phyloP scores from a whole-genome alignment of 2,888 invertebrate species.

The Drosophila borealis region DNA sequence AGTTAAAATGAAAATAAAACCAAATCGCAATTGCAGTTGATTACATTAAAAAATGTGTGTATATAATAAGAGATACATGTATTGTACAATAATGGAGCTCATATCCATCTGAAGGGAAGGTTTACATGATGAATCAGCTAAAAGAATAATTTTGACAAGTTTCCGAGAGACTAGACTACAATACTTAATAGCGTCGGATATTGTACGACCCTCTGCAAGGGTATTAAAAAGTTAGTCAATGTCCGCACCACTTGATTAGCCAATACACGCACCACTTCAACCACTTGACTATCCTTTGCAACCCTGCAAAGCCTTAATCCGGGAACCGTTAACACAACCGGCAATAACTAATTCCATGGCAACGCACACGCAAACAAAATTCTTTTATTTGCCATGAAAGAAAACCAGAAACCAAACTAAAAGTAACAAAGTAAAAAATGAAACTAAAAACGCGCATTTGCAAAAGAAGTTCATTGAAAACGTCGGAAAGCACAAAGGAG shows the following conservation, averaged over 20 bases:
- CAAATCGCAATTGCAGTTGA: too few relatives aligned
- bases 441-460: slow-evolving; percentile 92
- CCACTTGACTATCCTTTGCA: slow-evolving; percentile 13
- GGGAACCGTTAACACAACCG: slow-evolving; percentile 7
- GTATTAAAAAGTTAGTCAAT: slow-evolving; percentile 8
- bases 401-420: background rate
- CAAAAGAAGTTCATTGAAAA: slow-evolving; percentile 88
- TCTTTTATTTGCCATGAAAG: background rate
- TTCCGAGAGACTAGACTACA: too few relatives aligned
- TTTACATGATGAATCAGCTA: too few relatives aligned
- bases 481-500: slow-evolving; percentile 38
- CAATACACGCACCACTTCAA: slow-evolving; percentile 32
- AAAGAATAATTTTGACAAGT: too few relatives aligned
- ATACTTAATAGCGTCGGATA: too few relatives aligned
- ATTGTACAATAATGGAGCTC: too few relatives aligned
- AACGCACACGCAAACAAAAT: slow-evolving; percentile 29
- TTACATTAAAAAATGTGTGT: too few relatives aligned
- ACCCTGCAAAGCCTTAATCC: slow-evolving; percentile 8
- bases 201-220: background rate
- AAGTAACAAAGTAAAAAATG: slow-evolving; percentile 86
- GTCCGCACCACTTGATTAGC: slow-evolving; percentile 39
- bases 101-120: too few relatives aligned
- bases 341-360: slow-evolving; percentile 34
- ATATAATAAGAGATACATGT: too few relatives aligned
- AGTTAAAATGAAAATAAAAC: too few relatives aligned